These are phyloP conservation scores for Cheilosia urbana DNA, from an alignment of 2,888 invertebrate genomes.

Conservation along the genomic window DNA sequence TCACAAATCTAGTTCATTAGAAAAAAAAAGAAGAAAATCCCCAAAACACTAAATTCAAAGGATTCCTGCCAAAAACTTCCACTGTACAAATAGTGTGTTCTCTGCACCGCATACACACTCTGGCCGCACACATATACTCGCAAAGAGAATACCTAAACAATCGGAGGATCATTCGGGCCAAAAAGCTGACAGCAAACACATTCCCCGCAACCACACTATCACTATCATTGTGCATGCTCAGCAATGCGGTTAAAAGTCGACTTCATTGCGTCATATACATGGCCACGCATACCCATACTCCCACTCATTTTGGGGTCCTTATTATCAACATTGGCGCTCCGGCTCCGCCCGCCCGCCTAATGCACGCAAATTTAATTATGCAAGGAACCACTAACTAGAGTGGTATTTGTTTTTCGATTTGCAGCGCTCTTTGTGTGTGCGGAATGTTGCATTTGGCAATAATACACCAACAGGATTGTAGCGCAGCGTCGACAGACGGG, in stretches of 20 bases:
- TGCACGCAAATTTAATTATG: slow-evolving; percentile 75
- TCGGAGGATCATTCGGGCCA: slow-evolving; percentile 62
- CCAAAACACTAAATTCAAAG: slow-evolving; percentile 63
- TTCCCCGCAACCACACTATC: slow-evolving; percentile 49
- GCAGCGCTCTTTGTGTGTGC: slow-evolving; percentile 65
- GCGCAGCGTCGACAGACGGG: neutral
- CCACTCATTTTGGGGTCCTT: neutral
- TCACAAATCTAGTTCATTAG: slow-evolving; percentile 60
- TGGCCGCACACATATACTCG: neutral
- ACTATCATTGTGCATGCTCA: slow-evolving; percentile 52
- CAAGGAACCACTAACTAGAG: slow-evolving; percentile 75
- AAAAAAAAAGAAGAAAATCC: slow-evolving; percentile 16
- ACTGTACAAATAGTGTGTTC: neutral
- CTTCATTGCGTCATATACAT: slow-evolving; percentile 43
- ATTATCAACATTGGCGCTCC: slow-evolving; percentile 6
- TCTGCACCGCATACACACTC: neutral
- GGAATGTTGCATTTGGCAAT: slow-evolving; percentile 60
- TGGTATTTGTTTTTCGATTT: slow-evolving; percentile 76
- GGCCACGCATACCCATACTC: neutral
- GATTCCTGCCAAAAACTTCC: slow-evolving; percentile 40
- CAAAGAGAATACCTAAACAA: slow-evolving; percentile 70
- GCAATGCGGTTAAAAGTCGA: slow-evolving; percentile 54
- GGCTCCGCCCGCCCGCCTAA: slow-evolving; percentile 58
- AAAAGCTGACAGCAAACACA: slow-evolving; percentile 73
- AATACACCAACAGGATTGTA: neutral